Base-by-base conservation (phyloP, 2,113 vertebrate genomes). In the Mellivora capensis region DNA sequence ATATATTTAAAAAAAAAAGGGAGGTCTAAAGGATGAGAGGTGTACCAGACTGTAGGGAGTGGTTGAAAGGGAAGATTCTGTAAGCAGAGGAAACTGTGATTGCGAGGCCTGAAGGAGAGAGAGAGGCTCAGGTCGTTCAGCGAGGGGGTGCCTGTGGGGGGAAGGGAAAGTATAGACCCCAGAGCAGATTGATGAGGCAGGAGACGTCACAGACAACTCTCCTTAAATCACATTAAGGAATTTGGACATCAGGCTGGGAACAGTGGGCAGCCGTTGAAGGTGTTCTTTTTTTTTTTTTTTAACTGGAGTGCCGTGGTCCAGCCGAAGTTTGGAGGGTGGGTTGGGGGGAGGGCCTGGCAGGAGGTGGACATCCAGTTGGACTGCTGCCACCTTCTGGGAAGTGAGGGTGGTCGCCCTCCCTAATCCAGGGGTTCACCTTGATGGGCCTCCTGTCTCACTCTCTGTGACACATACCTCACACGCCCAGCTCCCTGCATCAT, bases 381-480 rank as follows among this genome's bases (percentile, higher is more conserved):
- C n/a, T 8, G 11, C 74, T 21, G 7, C 69, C 15, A 17, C 74
- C 10, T 52, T 14, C 59, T 87, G 39, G 59, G 57, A 21, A 31
- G 27, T 74, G 69, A 47, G 17, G 20, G 49, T 21, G 18, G 42
- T 34, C 7, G 18, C 49, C 13, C 31, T 10, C 44, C 4, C 9
- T 20, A 7, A 15, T 37, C 57, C 61, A 9, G 17, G 39, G 20
- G 4, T 49, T 87, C 49, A 18, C 0, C 0, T 4, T 20, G 47
- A 17, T 0, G 9, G 34, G 37, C 29, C 76, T 67, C 13, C 21
- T 62, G 39, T 74, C 37, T 49, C 34, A 0, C 20, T 59, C 7
- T 15, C 34, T 17, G 34, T 37, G 52, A 42, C 11, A 12, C 7
- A 2, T 12, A 21, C 25, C 37, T 61, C 12, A 9, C 27, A 12